Evolutionary conservation across 2,888 invertebrate species (phyloP).

Genomic region (Lasioglossum calceatum): DNA sequence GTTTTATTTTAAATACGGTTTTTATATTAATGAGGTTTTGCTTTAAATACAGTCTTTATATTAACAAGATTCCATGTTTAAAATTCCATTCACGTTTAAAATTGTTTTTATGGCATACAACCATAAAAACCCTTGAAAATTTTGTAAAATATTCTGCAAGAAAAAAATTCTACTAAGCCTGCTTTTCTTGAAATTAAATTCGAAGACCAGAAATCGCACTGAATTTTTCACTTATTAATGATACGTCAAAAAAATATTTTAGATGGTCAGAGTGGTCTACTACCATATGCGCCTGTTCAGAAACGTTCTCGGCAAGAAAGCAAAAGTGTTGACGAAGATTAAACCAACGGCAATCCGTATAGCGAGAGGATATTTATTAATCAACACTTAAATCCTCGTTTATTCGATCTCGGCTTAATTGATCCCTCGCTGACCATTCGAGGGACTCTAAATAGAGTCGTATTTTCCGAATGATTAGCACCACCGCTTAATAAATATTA

Average conservation of each 20-base stretch:
- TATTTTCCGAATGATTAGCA: slow-evolving; percentile 53
- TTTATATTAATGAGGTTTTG: not conserved
- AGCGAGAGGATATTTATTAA: slow-evolving; percentile 29
- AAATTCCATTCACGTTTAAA: not conserved
- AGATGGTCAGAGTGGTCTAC: not conserved
- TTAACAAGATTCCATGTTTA: not conserved
- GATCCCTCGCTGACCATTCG: slow-evolving; percentile 14
- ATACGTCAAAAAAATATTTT: not conserved
- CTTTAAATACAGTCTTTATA: not conserved
- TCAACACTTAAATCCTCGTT: slow-evolving; percentile 34
- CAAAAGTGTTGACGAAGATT: slow-evolving; percentile 9
- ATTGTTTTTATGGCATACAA: not conserved
- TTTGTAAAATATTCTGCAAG: not conserved
- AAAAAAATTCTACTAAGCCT: not conserved
- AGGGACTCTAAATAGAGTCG: slow-evolving; percentile 29
- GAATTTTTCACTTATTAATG: not conserved
- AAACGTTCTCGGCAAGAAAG: not conserved
- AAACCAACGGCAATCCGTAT: not conserved
- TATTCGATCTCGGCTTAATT: slow-evolving; percentile 18
- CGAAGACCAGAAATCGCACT: not conserved
- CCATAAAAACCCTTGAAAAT: not conserved
- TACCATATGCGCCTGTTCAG: not conserved
- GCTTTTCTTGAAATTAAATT: not conserved
- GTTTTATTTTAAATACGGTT: not conserved
- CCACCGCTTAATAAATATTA: slow-evolving; percentile 42